phyloP scores from a whole-genome alignment of 2,888 invertebrate genomes.

The Amiota communis region DNA sequence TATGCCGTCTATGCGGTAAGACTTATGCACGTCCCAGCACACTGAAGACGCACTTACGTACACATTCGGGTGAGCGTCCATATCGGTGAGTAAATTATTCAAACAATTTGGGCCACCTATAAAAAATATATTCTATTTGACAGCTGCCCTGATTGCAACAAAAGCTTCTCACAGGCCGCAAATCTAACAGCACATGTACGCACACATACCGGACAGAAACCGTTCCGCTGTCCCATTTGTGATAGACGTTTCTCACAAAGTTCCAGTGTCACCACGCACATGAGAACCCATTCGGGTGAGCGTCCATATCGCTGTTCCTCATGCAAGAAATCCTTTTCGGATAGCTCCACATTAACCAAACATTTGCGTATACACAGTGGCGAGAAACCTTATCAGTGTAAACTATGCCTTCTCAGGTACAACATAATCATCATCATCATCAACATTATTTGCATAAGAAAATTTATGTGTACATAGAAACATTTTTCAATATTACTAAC shows the following conservation, averaged over 20 bases:
- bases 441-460: too few relatives aligned
- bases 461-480: neutral
- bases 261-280: constrained; percentile 96
- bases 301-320: constrained; percentile 95
- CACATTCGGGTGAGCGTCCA: constrained; percentile 93
- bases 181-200: constrained; percentile 96
- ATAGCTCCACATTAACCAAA: constrained; percentile 98
- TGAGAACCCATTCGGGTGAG: constrained; percentile 99
- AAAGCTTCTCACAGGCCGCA: constrained; percentile 98
- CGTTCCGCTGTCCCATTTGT: constrained; percentile 97
- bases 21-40: constrained; percentile 97
- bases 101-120: neutral
- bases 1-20: constrained; percentile 96
- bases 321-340: constrained; percentile 99
- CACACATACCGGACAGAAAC: constrained; percentile 96
- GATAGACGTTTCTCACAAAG: constrained; percentile 97
- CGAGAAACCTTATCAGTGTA: constrained; percentile 98
- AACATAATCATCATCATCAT: neutral
- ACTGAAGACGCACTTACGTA: constrained; percentile 95
- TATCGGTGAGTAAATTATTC: constrained; percentile 61
- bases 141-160: constrained; percentile 91
- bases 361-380: constrained; percentile 85
- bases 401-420: constrained; percentile 90
- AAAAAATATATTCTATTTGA: neutral
- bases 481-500: neutral